These are phyloP conservation scores for Gymnogyps californianus DNA, from an alignment of 2,113 vertebrate species.

Conservation along the genomic window DNA sequence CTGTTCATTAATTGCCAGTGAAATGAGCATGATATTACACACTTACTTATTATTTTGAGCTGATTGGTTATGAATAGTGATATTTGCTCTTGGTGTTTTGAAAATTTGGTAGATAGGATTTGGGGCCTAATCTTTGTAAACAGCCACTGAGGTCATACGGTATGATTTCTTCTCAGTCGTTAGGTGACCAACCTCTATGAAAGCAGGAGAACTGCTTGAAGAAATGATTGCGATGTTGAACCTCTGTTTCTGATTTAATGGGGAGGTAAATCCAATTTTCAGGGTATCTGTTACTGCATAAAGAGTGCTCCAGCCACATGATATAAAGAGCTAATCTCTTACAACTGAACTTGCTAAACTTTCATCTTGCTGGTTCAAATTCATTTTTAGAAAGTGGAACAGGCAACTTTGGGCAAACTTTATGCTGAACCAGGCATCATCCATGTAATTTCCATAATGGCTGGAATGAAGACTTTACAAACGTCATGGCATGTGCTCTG, in stretches of 20 bases:
- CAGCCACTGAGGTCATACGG: background rate
- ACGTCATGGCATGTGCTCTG: background rate
- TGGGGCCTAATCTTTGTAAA: background rate
- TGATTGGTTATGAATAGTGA: background rate
- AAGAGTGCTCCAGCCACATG: background rate
- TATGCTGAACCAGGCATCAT: background rate
- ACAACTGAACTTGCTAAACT: background rate
- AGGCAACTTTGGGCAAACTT: background rate
- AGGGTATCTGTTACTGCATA: background rate
- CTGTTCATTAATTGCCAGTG: background rate
- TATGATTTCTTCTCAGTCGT: background rate
- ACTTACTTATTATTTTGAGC: background rate
- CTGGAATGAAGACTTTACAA: background rate
- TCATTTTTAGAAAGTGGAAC: background rate
- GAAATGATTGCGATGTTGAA: background rate
- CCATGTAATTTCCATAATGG: background rate
- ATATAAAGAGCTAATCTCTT: background rate
- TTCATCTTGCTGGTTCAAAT: background rate
- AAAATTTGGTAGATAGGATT: background rate
- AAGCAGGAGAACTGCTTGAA: background rate
- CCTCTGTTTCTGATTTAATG: background rate
- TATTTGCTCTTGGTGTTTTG: background rate
- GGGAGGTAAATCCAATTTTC: background rate
- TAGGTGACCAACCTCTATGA: background rate
- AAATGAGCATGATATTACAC: background rate